Base-by-base conservation (phyloP, 2,888 invertebrate species). In the Cantharis lateralis region DNA sequence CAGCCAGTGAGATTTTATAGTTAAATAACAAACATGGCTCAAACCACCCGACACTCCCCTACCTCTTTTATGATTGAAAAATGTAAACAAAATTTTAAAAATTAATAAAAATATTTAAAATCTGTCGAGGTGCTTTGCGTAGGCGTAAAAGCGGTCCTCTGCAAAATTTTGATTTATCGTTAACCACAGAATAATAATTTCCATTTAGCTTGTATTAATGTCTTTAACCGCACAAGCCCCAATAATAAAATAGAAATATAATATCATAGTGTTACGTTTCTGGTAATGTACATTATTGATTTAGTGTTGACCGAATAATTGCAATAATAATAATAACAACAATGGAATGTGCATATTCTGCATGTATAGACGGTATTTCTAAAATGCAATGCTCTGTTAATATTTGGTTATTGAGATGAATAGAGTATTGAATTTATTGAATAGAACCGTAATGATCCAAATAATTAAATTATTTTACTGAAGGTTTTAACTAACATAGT, bases 391-490 rank as follows among this genome's bases (percentile, higher is more conserved):
- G 72, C 72, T 70, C 70, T 76, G 77, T 77, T 77, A 77, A 70
- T 76, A 70, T 77, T 78, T 79, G 76, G 71, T 70, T 24, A 24
- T 24, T 69, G 76, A 72, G 73, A 79, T 76, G 75, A 78, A 79
- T 79, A 75, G 75, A 62, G 78, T 78, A 78, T 78, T 76, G 76
- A 79, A 79, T 79, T 73, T 64, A 74, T 76, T 83, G 83, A 83
- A 83, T 83, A 76, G 82, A 71, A 63, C 68, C 78, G 81, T 83
- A 84, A 84, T 83, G 84, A 84, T 84, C 83, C 80, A 81, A 84
- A 83, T 84, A 84, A 84, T 81, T 81, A 81, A 82, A 83, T 84
- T 82, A 84, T 81, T 73, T 76, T 64, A 76, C 70, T 78, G 73
- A 80, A 79, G 73, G 74, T 76, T 81, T 80, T 81, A 82, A 81